Evolutionary conservation across 2,113 vertebrate genomes (phyloP).

Genomic region (Hepsetus odoe): DNA sequence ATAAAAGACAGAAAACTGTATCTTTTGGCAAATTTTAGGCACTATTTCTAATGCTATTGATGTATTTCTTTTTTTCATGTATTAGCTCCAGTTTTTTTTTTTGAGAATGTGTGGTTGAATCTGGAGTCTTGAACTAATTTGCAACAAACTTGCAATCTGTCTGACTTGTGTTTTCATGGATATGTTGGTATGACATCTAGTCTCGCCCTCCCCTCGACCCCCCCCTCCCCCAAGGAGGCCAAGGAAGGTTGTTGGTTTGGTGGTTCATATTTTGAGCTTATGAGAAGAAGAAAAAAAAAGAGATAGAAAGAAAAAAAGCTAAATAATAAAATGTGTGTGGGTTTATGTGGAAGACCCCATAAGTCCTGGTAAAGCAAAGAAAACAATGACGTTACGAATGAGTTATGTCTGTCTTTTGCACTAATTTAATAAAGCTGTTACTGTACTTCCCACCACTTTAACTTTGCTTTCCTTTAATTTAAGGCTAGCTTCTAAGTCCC

Average conservation of each 20-base stretch:
- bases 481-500: background rate
- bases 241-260: slow-evolving; percentile 66
- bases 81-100: slow-evolving; percentile 60
- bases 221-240: slow-evolving; percentile 63
- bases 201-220: slow-evolving; percentile 48
- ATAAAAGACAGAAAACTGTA: slow-evolving; percentile 62
- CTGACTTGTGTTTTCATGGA: slow-evolving; percentile 62
- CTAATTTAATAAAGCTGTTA: slow-evolving; percentile 86
- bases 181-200: slow-evolving; percentile 51
- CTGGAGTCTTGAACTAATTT: slow-evolving; percentile 63
- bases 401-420: slow-evolving; percentile 84
- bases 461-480: slow-evolving; percentile 12
- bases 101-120: slow-evolving; percentile 62
- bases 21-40: slow-evolving; percentile 70
- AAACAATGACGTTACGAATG: slow-evolving; percentile 80
- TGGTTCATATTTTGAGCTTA: slow-evolving; percentile 66
- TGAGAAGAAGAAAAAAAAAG: slow-evolving; percentile 58
- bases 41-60: slow-evolving; percentile 76
- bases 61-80: slow-evolving; percentile 74
- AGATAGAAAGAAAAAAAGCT: slow-evolving; percentile 22
- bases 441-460: slow-evolving; percentile 72
- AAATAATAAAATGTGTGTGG: slow-evolving; percentile 46
- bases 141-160: slow-evolving; percentile 48
- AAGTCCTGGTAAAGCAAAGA: slow-evolving; percentile 61
- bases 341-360: slow-evolving; percentile 62